phyloP scores from a whole-genome alignment of 23 tunicate species.

The Trididemnum nubilum region DNA sequence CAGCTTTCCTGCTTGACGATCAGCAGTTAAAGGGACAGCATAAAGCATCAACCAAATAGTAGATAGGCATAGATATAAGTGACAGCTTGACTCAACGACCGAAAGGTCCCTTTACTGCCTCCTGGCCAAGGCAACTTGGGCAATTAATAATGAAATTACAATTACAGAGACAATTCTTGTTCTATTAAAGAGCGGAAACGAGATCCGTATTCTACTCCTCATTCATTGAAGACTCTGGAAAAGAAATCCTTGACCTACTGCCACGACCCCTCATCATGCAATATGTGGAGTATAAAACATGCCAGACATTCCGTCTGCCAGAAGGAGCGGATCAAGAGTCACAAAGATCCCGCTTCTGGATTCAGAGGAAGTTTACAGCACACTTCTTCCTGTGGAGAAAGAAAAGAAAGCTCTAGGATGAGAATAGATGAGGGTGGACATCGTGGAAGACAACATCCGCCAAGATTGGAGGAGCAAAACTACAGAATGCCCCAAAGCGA shows the following conservation, averaged over 20 bases:
- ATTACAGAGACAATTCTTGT: not conserved
- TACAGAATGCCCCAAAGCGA: not conserved
- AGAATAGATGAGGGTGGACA: constrained; percentile 12
- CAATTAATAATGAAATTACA: too few relatives aligned
- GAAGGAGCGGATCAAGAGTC: constrained; percentile 1
- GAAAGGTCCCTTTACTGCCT: too few relatives aligned
- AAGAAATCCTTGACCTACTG: not conserved
- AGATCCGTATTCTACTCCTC: not conserved
- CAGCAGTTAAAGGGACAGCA: too few relatives aligned
- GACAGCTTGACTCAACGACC: too few relatives aligned
- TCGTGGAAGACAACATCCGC: not conserved
- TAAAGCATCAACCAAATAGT: too few relatives aligned
- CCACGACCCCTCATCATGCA: not conserved
- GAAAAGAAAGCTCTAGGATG: constrained; percentile 12
- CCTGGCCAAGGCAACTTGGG: too few relatives aligned
- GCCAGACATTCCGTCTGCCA: constrained; percentile 15
- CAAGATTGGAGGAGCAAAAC: not conserved
- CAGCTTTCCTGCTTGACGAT: too few relatives aligned
- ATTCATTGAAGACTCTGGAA: not conserved
- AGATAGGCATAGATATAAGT: too few relatives aligned
- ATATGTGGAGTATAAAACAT: not conserved
- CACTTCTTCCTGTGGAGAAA: constrained; percentile 7
- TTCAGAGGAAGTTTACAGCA: not conserved
- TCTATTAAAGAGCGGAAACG: constrained; percentile 6
- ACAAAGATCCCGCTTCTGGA: constrained; percentile 17